Evolutionary conservation across 2,797 vertebrate species (phyloP), one percentile per base, ranked within the genome.

Genomic region (Chaetophractus vellerosus): DNA sequence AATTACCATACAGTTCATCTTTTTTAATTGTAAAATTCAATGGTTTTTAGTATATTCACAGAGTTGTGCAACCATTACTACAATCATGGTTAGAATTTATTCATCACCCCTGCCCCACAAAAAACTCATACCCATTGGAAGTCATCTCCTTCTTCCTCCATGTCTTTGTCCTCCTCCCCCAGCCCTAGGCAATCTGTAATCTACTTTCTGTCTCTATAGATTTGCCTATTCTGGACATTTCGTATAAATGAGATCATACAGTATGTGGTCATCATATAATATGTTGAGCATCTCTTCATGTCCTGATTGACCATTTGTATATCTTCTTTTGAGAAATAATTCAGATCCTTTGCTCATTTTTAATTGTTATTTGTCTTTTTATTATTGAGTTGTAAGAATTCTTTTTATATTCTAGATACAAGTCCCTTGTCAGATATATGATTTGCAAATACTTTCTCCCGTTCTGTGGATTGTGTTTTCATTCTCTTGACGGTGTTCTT

Each of bases 331-430:
- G 31, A 55, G 45, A 74, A 81, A 88, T 87, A 45, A 31, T 36
- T 69, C 81, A 63, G 4, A 81, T 74, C 14, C 21, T 80, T 93
- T 93, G 18, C 28, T 7, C 11, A 23, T 86, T 9, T 81, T 69
- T 68, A 86, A 95, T n/a, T 50, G 23, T 93, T 64, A 28, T 90
- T 38, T 55, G 9, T 69, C 19, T 64, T 82, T 93, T 19, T 83
- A 45, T 61, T 94, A 79, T 68, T 84, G 45, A 36, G 55, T 63
- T 80, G 0, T 81, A 45, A 87, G 52, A 71, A 57, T 68, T 85
- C 31, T 74, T 88, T 78, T 74, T 72, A 33, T 66, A 90, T 41
- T 79, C 21, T 52, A 84, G 71, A n/a, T 78, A 89, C 90, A 79
- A 24, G 7, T 76, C 31, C 33, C 21, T 41, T 50, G 61, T 92